phyloP scores from a whole-genome alignment of 2,888 invertebrate genomes.

The Melieria picta region DNA sequence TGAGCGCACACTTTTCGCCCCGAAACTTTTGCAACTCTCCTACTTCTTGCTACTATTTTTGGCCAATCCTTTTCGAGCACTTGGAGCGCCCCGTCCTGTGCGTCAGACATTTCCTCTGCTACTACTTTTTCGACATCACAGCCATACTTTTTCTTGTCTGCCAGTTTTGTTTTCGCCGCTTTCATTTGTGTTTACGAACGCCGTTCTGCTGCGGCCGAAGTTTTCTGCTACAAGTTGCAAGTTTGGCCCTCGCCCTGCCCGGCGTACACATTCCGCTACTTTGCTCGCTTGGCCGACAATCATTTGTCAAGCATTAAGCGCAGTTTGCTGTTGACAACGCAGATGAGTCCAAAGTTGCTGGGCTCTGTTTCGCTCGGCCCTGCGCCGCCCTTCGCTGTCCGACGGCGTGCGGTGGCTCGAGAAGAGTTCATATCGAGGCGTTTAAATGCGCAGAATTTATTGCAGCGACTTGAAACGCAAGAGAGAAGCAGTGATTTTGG shows the following conservation, averaged over 20 bases:
- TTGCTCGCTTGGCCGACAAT: not conserved
- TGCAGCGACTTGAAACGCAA: no score
- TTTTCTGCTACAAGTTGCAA: not conserved
- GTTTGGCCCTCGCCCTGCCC: not conserved
- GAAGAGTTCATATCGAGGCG: no score
- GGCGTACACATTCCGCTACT: not conserved
- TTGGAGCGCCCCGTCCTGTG: not conserved
- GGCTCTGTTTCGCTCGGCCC: no score
- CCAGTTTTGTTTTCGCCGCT: no score
- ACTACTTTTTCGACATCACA: not conserved
- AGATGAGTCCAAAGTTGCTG: conserved; percentile 18
- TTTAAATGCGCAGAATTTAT: no score
- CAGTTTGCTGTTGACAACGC: conserved; percentile 28
- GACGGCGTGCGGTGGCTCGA: no score
- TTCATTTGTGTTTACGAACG: no score
- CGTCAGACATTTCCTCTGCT: not conserved
- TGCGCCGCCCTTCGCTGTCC: no score
- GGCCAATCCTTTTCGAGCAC: no score
- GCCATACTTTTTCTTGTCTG: no score
- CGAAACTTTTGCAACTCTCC: not conserved
- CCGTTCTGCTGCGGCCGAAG: no score
- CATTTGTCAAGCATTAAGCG: conserved; percentile 28
- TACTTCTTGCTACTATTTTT: not conserved
- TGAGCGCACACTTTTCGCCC: not conserved
- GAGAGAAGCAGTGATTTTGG: no score